These are phyloP conservation scores for Ophioninae sp. DNA, from an alignment of 2,888 invertebrate species.

Conservation along the genomic window DNA sequence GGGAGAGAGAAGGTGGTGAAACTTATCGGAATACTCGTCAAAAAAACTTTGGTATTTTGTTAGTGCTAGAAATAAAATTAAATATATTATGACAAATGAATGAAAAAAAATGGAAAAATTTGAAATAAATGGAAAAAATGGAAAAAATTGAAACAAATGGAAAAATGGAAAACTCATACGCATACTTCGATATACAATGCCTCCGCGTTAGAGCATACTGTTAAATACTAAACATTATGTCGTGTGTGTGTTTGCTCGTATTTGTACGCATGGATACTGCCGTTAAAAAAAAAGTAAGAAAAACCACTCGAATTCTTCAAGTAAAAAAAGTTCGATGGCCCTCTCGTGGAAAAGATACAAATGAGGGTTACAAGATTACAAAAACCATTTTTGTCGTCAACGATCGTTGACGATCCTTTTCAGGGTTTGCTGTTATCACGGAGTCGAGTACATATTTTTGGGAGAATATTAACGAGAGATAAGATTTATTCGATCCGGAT, in stretches of 20 bases:
- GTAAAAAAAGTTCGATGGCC: too few relatives aligned
- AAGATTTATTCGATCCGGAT: background rate
- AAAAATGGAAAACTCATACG: slow-evolving; percentile 41
- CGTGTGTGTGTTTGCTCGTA: slow-evolving; percentile 2
- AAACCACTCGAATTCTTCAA: background rate
- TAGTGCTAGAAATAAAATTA: slow-evolving; percentile 30
- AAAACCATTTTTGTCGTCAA: background rate
- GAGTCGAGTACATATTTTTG: background rate
- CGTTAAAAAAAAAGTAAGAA: background rate
- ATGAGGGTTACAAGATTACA: background rate
- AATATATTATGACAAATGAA: slow-evolving; percentile 51
- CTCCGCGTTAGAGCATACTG: slow-evolving; percentile 56
- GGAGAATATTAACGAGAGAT: background rate
- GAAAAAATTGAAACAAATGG: slow-evolving; percentile 48
- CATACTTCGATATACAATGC: slow-evolving; percentile 41
- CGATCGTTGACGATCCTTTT: background rate
- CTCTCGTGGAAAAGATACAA: too few relatives aligned
- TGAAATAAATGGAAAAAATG: slow-evolving; percentile 40
- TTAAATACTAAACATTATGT: slow-evolving; percentile 65
- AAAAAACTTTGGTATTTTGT: slow-evolving; percentile 49
- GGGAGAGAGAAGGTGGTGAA: slow-evolving; percentile 53
- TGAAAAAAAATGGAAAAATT: slow-evolving; percentile 54
- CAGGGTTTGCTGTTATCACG: background rate
- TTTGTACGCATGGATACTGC: background rate
- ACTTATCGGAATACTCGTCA: slow-evolving; percentile 57